Conservation (phyloP, 2,797 vertebrate species). For the Hoplostethus mediterraneus region DNA sequence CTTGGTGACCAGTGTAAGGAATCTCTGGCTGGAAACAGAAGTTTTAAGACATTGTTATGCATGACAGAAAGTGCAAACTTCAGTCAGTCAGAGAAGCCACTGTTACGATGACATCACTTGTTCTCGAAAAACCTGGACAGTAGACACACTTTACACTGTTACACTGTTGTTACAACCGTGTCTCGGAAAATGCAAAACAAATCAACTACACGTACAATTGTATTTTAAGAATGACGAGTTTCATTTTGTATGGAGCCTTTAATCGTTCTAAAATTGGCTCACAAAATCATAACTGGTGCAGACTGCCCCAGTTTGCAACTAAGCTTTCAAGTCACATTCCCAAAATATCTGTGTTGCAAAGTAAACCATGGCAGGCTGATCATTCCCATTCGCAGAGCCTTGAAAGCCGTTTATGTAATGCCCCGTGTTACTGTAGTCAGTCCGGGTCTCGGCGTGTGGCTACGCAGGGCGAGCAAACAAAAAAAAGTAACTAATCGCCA, state of each 20-base stretch:
- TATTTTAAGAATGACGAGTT: not conserved
- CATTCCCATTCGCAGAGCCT: slow-evolving; percentile 61
- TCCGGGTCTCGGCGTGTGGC: slow-evolving; percentile 44
- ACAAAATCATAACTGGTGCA: slow-evolving; percentile 14
- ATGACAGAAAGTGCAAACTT: slow-evolving; percentile 55
- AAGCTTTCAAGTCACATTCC: slow-evolving; percentile 36
- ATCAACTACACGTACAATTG: slow-evolving; percentile 13
- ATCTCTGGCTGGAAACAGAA: slow-evolving; percentile 74
- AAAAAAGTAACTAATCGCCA: slow-evolving; percentile 39
- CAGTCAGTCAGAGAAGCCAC: slow-evolving; percentile 57
- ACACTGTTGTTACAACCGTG: too few species aligned
- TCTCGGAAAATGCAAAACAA: slow-evolving; percentile 7
- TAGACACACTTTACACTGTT: slow-evolving; percentile 24
- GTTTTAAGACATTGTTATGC: slow-evolving; percentile 56
- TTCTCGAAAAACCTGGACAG: slow-evolving; percentile 60
- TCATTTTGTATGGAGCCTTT: not conserved
- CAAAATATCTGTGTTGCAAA: slow-evolving; percentile 61
- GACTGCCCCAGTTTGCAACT: not conserved
- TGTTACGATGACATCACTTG: slow-evolving; percentile 82
- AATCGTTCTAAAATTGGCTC: slow-evolving; percentile 19
- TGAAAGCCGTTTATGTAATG: slow-evolving; percentile 79
- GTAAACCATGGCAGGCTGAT: slow-evolving; percentile 65
- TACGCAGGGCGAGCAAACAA: slow-evolving; percentile 47
- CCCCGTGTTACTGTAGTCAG: slow-evolving; percentile 52
- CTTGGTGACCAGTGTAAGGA: slow-evolving; percentile 72